Base-by-base conservation (phyloP, 2,797 vertebrate genomes). In the Odontamblyopus lacepedii region DNA sequence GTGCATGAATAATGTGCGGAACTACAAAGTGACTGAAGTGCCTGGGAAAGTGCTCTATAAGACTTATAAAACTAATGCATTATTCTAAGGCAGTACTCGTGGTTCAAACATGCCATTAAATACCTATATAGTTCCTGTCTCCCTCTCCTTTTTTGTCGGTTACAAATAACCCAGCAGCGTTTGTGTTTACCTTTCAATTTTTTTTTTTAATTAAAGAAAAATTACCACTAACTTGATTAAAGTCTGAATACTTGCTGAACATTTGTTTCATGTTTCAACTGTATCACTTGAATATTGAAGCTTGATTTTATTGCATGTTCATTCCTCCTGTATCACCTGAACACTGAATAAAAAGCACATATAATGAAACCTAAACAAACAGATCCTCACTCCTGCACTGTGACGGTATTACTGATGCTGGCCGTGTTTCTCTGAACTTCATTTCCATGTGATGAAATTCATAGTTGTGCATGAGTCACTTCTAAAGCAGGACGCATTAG, bases 401-500 rank as follows among this genome's bases (percentile, higher is more conserved):
- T 32, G 30, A 62, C 16, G 50, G 63, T 50, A 76, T 86, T 74
- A n/a, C 15, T 59, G 19, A 78, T 79, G 61, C 13, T 48, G 44
- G 70, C 13, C 74, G 35, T 76, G 71, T 73, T 73, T 50, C 65
- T 53, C 64, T 62, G 69, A 48, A 81, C 77, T 77, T 71, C 60
- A 80, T 86, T 85, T 86, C 73, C 75, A 84, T 82, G 80, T 81
- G 78, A 83, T 82, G 76, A 79, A 90, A 86, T 85, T 91, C 83
- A 88, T 79, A 80, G 78, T 67, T 81, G 82, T 82, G 78, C 19
- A 62, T 86, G 89, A 85, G 86, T 85, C 86, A 85, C 85, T 87
- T 91, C 83, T 72, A 87, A 90, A 90, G 90, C 89, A 88, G 89
- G 91, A 91, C 84, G 44, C 85, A 92, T 93, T 88, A 87, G 89